A percentile compares a stretch with the other conserved stretches of the same genome.
phyloP scores from a whole-genome alignment of 2,797 vertebrate species.

The Eremophila alpestris region DNA sequence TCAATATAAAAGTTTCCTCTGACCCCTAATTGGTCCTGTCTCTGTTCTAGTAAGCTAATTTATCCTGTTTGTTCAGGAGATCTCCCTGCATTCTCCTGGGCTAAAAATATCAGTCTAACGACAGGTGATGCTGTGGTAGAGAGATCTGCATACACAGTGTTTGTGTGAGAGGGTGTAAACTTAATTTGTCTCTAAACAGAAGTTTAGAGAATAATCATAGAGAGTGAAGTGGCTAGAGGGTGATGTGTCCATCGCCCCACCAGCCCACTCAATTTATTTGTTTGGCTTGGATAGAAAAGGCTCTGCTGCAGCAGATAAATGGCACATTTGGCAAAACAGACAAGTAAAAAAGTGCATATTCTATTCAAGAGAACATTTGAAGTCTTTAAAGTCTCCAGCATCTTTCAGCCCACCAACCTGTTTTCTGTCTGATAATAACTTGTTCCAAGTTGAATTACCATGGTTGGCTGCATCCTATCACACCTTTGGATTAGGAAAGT shows the following conservation, averaged over 20 bases:
- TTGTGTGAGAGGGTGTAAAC: not conserved
- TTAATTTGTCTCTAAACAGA: not conserved
- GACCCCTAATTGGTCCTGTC: not conserved
- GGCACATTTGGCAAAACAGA: slow-evolving; percentile 14
- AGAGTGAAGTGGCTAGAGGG: not conserved
- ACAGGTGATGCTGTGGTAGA: not conserved
- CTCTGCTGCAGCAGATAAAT: not conserved
- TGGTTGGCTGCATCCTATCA: slow-evolving; percentile 78
- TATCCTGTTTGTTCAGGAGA: not conserved
- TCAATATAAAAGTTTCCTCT: not conserved
- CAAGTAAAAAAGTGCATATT: slow-evolving; percentile 31
- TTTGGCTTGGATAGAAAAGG: not conserved
- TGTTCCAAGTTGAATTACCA: slow-evolving; percentile 77
- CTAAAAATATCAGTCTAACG: not conserved
- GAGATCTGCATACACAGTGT: not conserved
- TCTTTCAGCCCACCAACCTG: slow-evolving; percentile 61
- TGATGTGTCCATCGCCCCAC: not conserved
- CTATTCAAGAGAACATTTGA: slow-evolving; percentile 40
- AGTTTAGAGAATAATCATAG: not conserved
- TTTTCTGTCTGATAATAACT: slow-evolving; percentile 76
- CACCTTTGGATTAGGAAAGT: slow-evolving; percentile 76
- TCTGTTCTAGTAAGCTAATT: not conserved
- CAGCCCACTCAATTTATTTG: not conserved
- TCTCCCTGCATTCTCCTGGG: not conserved
- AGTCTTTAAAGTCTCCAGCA: slow-evolving; percentile 54